A percentile compares a stretch with the other conserved stretches of the same genome.
These are phyloP conservation scores for Stramonita haemastoma DNA, from an alignment of 2,888 invertebrate genomes.

Conservation along the genomic window DNA sequence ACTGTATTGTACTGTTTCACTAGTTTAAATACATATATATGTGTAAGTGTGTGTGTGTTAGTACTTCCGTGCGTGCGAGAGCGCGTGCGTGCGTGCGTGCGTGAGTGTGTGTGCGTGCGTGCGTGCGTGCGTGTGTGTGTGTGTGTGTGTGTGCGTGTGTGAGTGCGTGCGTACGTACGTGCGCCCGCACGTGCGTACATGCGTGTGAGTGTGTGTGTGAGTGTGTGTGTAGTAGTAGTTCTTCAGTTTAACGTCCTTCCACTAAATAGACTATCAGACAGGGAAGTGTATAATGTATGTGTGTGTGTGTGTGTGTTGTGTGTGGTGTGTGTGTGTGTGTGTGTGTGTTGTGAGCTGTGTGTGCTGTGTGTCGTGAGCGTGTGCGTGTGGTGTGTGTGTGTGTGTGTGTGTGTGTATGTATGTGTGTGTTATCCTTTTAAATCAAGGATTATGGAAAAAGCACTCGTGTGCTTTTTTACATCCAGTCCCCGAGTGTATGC, in stretches of 20 bases:
- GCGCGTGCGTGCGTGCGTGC: neutral
- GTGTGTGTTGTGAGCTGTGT: no score
- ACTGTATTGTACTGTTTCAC: neutral
- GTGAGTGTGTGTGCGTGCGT: neutral
- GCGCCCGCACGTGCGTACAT: slow-evolving; percentile 11
- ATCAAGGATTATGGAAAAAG: no score
- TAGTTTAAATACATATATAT: neutral
- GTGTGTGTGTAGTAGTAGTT: neutral
- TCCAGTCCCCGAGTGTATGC: no score
- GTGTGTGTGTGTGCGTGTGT: slow-evolving; percentile 2
- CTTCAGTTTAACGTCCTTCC: no score
- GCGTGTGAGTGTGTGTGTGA: slow-evolving; percentile 30
- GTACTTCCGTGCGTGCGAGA: neutral
- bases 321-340: no score
- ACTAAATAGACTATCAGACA: no score
- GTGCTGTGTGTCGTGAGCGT: neutral
- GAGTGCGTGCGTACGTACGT: slow-evolving; percentile 16
- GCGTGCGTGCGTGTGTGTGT: neutral
- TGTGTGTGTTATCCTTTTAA: no score
- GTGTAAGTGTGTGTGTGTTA: neutral
- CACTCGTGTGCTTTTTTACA: neutral
- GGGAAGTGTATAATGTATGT: no score
- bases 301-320: no score
- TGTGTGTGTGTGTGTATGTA: slow-evolving; percentile 16
- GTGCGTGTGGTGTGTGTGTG: neutral